Conservation (phyloP, 2,888 invertebrate species). For the Temnothorax rugatulus region DNA sequence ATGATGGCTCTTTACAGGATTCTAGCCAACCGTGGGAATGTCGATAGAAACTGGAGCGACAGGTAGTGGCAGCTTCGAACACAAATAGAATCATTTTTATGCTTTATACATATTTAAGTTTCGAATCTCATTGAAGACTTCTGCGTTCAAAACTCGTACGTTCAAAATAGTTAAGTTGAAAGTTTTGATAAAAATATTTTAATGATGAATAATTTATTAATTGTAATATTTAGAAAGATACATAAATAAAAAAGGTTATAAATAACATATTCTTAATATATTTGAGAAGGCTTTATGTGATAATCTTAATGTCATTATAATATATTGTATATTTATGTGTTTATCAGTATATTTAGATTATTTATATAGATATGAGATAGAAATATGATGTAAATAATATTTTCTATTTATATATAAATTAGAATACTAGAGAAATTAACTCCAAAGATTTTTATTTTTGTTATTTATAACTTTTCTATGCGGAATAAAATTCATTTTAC, state of each 20-base stretch:
- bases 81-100: neutral
- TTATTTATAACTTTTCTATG: neutral
- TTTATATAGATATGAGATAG: neutral
- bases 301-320: neutral
- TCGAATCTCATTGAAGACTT: neutral
- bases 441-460: neutral
- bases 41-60: constrained; percentile 40
- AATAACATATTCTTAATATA: neutral
- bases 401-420: neutral
- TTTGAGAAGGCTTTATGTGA: neutral
- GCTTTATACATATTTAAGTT: neutral
- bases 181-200: neutral
- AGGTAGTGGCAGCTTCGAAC: constrained; percentile 29
- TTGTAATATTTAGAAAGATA: neutral
- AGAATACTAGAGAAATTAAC: no score
- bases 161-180: neutral
- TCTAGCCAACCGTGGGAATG: constrained; percentile 33
- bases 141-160: no score
- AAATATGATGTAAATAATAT: neutral
- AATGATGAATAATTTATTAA: neutral
- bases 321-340: neutral
- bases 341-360: neutral
- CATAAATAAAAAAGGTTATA: no score
- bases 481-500: neutral
- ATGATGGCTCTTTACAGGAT: constrained; percentile 25